phyloP scores from a whole-genome alignment of 2,888 invertebrate genomes.

The Elmis aenea region DNA sequence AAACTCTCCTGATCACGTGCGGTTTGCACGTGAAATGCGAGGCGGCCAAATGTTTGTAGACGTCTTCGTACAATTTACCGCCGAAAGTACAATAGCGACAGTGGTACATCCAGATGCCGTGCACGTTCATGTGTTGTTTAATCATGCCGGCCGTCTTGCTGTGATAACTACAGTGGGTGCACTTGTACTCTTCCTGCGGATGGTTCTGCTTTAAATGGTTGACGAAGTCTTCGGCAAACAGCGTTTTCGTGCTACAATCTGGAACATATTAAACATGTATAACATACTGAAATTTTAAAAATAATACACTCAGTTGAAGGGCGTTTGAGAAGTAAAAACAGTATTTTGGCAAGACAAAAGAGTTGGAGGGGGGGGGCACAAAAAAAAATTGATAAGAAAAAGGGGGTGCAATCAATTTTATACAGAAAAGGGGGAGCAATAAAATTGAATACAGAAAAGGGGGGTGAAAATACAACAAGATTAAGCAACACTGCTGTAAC shows the following conservation, averaged over 20 bases:
- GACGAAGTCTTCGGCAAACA: slow-evolving; percentile 12
- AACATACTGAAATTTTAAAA: too few species aligned
- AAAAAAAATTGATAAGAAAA: too few species aligned
- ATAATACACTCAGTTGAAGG: too few species aligned
- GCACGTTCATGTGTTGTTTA: slow-evolving; percentile 34
- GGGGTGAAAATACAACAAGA: too few species aligned
- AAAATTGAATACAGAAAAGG: too few species aligned
- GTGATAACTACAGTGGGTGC: slow-evolving; percentile 1
- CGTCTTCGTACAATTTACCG: slow-evolving; percentile 37
- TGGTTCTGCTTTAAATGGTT: slow-evolving; percentile 11
- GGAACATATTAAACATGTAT: slow-evolving; percentile 13
- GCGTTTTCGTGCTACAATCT: slow-evolving; percentile 3
- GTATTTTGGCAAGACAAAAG: too few species aligned
- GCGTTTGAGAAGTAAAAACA: too few species aligned
- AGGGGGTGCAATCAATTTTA: too few species aligned
- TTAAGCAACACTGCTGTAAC: too few species aligned
- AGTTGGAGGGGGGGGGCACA: too few species aligned
- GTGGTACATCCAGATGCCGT: slow-evolving; percentile 46
- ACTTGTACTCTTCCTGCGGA: background rate
- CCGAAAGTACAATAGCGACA: slow-evolving; percentile 51
- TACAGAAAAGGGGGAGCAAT: too few species aligned
- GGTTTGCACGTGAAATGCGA: slow-evolving; percentile 44
- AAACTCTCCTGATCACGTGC: slow-evolving; percentile 39
- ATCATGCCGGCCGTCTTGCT: background rate
- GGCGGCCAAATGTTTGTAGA: slow-evolving; percentile 49